Base-by-base conservation (phyloP, 2,797 vertebrate genomes). In the Gambelia wislizenii region DNA sequence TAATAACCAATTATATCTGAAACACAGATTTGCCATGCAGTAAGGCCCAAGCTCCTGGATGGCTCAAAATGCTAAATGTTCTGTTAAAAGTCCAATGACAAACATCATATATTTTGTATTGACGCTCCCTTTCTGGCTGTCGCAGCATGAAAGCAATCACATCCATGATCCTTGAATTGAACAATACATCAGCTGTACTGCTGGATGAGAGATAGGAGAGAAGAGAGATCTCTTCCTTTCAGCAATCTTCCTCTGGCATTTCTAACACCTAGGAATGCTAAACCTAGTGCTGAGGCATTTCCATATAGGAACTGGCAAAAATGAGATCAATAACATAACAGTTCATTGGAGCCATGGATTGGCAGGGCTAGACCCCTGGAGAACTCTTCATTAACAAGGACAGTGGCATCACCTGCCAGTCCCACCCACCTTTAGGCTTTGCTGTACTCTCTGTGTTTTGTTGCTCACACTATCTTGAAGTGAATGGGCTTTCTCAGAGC, bases 1-100 rank as follows among this genome's bases (percentile, higher is more conserved):
- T 95, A 95, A 95, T 94, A 96, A 95, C 91, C 94, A 95, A 95
- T 95, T 95, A 96, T 93, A 95, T 85, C 91, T 93, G 91, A 47
- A 87, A 74, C 87, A 84, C 30, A n/a, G n/a, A 4, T 91, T 95
- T 90, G 87, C 92, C 0, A 0, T 79, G 92, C 75, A 69, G 86
- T 83, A 69, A 70, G 84, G 90, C 86, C 89, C 81, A 18, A 47
- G 89, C 92, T 0, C 1, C 93, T 78, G 67, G 84, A 88, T 78
- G 85, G 85, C 87, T 93, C 42, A 82, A 75, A 74, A 94, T 92
- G 89, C 93, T 93, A 94, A 96, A 94, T 94, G 95, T 78, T 93
- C 91, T 91, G 86, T 91, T 94, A 84, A 91, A 75, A 94, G 90
- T 67, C 85, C 1, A 36, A 81, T 93, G 95, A 93, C 93, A 95